Evolutionary conservation across 2,888 invertebrate genomes (phyloP), one percentile per base, ranked within the genome.

Genomic region (Sialis fuliginosa): DNA sequence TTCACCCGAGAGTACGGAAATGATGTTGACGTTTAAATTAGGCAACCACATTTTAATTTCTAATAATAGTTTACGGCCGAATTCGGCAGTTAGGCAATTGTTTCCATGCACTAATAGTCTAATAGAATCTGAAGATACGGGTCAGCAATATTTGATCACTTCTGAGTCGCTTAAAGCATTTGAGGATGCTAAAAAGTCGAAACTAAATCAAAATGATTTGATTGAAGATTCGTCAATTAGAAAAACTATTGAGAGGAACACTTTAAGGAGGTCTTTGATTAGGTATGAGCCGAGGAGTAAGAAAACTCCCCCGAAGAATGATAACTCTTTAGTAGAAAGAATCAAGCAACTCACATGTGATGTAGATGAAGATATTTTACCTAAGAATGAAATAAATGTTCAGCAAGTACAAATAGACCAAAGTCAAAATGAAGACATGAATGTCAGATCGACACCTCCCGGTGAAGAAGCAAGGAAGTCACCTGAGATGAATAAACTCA

Each of bases 301-400:
- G 58, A 67, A 67, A 55, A 58, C 66, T 45, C 62, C 64, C 47
- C 64, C 65, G 52, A 72, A 78, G 60, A 74, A 73, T 56, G 85
- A 86, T 53, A 79, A 85, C 46, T 86, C 88, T 0, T 67, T 91
- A 37, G 85, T 88, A 48, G 91, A 91, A 58, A 75, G 89, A 51
- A 87, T 91, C 53, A 79, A 86, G 42, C 81, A 84, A 58, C 67
- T 91, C 44, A 91, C 90, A 1, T 88, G 88, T 59, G 84, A 88
- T 60, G 80, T 86, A 37, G 88, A 88, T 50, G 55, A 54, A 39
- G 55, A 56, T 39, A 51, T 52, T 33, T 49, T 43, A 39, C 35
- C 49, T 66, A 63, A 47, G 52, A 35, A 52, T 54, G 43, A 48
- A 49, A 47, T 33, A 35, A 54, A 55, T 44, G 50, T 51, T 5